These are phyloP conservation scores for Diplodus puntazzo DNA, from an alignment of 2,797 vertebrate genomes.

Conservation along the genomic window DNA sequence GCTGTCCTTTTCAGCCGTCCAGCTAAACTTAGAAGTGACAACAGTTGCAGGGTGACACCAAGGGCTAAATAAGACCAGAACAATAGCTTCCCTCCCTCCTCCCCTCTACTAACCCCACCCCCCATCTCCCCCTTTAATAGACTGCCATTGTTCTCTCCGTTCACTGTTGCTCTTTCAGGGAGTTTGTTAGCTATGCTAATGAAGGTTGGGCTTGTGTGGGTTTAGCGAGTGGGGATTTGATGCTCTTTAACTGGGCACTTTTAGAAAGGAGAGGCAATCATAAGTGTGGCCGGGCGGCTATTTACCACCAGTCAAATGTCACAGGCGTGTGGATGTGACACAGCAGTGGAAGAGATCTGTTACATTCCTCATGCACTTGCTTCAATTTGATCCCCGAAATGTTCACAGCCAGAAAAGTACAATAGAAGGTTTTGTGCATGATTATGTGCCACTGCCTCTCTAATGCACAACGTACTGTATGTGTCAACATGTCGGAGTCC, in stretches of 20 bases:
- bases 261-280: constrained; percentile 73
- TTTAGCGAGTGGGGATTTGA: constrained; percentile 81
- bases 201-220: constrained; percentile 77
- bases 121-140: constrained; percentile 79
- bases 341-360: constrained; percentile 59
- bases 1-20: constrained; percentile 69
- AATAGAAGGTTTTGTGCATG: constrained; percentile 23
- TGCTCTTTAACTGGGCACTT: constrained; percentile 82
- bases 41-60: constrained; percentile 86
- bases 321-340: constrained; percentile 54
- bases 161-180: constrained; percentile 77
- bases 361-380: constrained; percentile 47
- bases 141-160: constrained; percentile 80
- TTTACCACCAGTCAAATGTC: constrained; percentile 79
- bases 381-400: constrained; percentile 44
- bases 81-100: constrained; percentile 71
- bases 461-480: constrained; percentile 42
- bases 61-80: constrained; percentile 83
- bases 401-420: constrained; percentile 24
- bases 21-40: constrained; percentile 88
- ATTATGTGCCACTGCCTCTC: constrained; percentile 36
- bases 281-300: constrained; percentile 66
- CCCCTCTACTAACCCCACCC: constrained; percentile 48
- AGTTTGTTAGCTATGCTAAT: constrained; percentile 85
- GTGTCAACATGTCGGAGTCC: constrained; percentile 65